Evolutionary conservation across 2,797 vertebrate genomes (phyloP).

Genomic region (Mormyrops boulengeri): DNA sequence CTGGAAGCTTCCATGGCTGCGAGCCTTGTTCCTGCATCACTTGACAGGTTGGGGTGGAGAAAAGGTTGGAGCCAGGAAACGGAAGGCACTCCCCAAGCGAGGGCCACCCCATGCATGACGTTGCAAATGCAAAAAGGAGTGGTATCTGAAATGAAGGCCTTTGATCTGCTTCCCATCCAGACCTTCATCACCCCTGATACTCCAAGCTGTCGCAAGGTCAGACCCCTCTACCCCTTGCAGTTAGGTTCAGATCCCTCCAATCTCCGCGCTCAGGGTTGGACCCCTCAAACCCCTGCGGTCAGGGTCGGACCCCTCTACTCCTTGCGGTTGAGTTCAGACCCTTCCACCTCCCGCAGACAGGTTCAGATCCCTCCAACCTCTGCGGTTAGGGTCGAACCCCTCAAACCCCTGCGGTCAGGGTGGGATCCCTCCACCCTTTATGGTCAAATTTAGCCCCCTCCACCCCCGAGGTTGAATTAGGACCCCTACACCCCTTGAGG

Average conservation of each 20-base stretch:
- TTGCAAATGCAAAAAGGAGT: neutral
- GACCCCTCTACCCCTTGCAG: neutral
- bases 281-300: too few relatives aligned
- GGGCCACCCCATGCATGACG: neutral
- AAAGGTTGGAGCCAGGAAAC: neutral
- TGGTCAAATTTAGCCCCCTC: neutral
- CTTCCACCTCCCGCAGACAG: too few relatives aligned
- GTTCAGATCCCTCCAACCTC: too few relatives aligned
- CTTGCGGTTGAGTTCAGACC: neutral
- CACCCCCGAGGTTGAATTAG: neutral
- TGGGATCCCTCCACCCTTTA: neutral
- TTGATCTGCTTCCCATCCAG: neutral
- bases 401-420: neutral
- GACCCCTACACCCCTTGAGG: neutral
- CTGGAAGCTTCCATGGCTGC: neutral
- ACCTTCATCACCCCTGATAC: neutral
- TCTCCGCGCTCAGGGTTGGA: too few relatives aligned
- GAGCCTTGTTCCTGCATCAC: neutral
- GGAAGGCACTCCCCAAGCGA: neutral
- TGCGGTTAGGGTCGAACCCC: neutral
- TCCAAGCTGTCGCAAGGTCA: neutral
- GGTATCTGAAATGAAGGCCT: neutral
- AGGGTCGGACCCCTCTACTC: too few relatives aligned
- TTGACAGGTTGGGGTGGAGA: neutral
- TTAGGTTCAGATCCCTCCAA: too few relatives aligned